Base-by-base conservation (phyloP, 2,888 invertebrate genomes). In the Noctua janthe region DNA sequence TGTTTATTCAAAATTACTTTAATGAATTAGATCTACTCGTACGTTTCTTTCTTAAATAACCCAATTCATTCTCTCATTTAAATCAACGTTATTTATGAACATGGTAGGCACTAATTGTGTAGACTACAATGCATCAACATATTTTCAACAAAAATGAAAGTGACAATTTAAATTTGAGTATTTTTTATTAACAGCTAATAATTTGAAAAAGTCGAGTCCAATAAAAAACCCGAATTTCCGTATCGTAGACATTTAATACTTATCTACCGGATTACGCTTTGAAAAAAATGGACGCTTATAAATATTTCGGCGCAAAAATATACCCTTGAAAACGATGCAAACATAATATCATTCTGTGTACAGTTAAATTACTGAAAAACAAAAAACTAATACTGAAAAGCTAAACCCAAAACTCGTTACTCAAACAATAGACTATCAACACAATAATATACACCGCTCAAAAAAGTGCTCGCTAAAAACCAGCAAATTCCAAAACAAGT, bases 401-500 rank as follows among this genome's bases (percentile, higher is more conserved):
- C 43, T 56, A 39, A 77, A 73, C 39, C 39, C 39, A 39, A 39
- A 10, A 56, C 23, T 23, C 56, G 23, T 56, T 56, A 23, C 56
- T 23, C 56, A 10, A 23, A 56, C 11, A 56, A 56, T 11, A 11
- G 20, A 62, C 78, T 67, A 17, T 29, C 39, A 49, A 23, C 20
- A 47, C 7, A 20, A 64, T 56, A 6, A 17, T 29, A 62, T 7
- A 62, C 15, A 62, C 15, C 6, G 29, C 29, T 29, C 29, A 72
- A 59, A 59, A 51, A 62, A 56, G 56, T 39, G 17, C 54, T 54
- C 17, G 29, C 35, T 64, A 64, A 39, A 54, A 43, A 59, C 72
- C 73, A 69, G 74, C 77, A 67, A 78, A 74, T 74, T 75, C 54
- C 71, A 69, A 77, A 87, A 83, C 76, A 86, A n/a, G n/a, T n/a